phyloP scores from a whole-genome alignment of 1,140 invertebrate genomes.

The Daktulosphaira vitifoliae region DNA sequence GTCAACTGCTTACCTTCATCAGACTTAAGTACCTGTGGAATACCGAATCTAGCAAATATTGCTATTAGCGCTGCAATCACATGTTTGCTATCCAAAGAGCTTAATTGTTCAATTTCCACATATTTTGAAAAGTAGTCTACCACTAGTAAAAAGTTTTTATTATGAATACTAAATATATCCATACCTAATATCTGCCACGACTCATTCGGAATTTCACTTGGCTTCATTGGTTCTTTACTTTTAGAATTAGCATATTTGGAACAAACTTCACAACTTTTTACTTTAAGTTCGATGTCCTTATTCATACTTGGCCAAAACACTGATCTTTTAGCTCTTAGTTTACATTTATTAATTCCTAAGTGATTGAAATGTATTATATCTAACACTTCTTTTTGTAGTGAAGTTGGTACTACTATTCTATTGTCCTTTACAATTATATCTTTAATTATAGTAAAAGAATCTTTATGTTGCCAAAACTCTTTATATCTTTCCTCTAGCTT shows the following conservation, averaged over 20 bases:
- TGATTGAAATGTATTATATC: constrained; percentile 1
- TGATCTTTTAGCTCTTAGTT: neutral
- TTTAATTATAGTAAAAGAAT: neutral
- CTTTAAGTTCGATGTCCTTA: neutral
- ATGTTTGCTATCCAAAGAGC: neutral
- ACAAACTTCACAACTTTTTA: neutral
- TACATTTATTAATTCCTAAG: neutral
- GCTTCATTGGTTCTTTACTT: no score
- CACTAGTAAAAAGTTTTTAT: no score
- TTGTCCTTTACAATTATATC: neutral
- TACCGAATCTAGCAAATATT: neutral
- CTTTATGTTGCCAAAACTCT: neutral
- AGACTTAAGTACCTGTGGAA: neutral
- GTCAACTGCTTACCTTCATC: neutral
- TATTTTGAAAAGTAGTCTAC: constrained; percentile 4
- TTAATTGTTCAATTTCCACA: neutral
- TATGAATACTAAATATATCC: no score
- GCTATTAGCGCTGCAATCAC: neutral
- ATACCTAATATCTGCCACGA: no score
- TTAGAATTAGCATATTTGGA: no score
- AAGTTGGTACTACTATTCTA: neutral
- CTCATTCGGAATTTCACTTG: no score
- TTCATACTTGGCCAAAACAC: neutral
- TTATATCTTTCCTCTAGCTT: neutral
- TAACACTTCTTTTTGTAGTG: neutral